Conservation (phyloP, 1,140 invertebrate genomes). For the Carcinoscorpius rotundicauda region DNA sequence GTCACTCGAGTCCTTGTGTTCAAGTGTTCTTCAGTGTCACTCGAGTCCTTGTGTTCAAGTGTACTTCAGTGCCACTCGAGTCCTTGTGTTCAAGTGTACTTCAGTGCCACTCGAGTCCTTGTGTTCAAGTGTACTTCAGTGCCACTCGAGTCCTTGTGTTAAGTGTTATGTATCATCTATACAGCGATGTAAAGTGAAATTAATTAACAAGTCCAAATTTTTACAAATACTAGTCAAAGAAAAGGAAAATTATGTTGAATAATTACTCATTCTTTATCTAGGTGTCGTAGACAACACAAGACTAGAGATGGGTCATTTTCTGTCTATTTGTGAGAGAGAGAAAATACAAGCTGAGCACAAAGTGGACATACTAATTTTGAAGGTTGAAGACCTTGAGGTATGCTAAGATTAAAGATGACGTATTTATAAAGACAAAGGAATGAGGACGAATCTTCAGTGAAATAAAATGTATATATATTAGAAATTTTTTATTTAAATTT, state of each 20-base stretch:
- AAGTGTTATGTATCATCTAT: too few species aligned
- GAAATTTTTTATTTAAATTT: neutral
- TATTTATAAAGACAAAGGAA: neutral
- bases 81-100: too few species aligned
- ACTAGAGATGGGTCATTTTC: constrained; percentile 15
- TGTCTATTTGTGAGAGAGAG: constrained; percentile 21
- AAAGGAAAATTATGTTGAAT: neutral
- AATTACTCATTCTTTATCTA: constrained; percentile 5
- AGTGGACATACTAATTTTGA: constrained; percentile 24
- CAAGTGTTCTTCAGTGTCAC: too few species aligned
- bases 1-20: too few species aligned
- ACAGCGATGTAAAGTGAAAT: too few species aligned
- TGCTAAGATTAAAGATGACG: neutral
- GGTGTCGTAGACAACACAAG: constrained; percentile 19
- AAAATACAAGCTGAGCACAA: constrained; percentile 25
- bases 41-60: too few species aligned
- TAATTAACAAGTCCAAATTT: too few species aligned
- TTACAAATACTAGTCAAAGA: too few species aligned
- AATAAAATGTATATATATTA: neutral
- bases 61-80: too few species aligned
- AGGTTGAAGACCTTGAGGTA: constrained; percentile 27
- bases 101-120: too few species aligned
- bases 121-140: too few species aligned
- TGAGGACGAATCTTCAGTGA: neutral
- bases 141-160: too few species aligned